phyloP scores from a whole-genome alignment of 2,888 invertebrate genomes.

The Podotricha telesiphe region DNA sequence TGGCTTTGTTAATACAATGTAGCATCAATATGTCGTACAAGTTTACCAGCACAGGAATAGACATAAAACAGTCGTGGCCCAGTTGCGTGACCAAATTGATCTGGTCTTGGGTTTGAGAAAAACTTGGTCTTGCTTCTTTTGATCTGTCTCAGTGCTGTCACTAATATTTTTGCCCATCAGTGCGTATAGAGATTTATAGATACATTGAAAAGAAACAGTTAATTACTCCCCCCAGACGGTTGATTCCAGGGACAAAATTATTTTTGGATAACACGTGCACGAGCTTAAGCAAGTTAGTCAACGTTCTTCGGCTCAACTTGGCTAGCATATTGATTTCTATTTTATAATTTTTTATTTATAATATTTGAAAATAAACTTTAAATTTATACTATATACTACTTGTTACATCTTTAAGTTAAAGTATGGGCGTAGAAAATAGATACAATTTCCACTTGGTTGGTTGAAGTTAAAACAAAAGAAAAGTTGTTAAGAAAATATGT shows the following conservation, averaged over 20 bases:
- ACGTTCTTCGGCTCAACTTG: slow-evolving; percentile 20
- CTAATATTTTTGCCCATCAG: slow-evolving; percentile 48
- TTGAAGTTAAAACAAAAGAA: slow-evolving; percentile 61
- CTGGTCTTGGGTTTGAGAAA: slow-evolving; percentile 60
- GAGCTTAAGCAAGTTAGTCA: slow-evolving; percentile 48
- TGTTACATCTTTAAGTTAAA: background rate
- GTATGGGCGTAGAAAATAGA: background rate
- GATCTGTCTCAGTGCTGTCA: slow-evolving; percentile 61
- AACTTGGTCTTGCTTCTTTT: slow-evolving; percentile 62
- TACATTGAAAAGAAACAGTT: slow-evolving; percentile 51
- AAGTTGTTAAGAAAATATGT: slow-evolving; percentile 70
- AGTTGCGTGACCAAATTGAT: slow-evolving; percentile 62
- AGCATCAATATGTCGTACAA: slow-evolving; percentile 67
- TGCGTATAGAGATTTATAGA: slow-evolving; percentile 49
- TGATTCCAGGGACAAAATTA: slow-evolving; percentile 60
- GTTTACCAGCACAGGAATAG: slow-evolving; percentile 68
- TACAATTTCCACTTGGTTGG: slow-evolving; percentile 49
- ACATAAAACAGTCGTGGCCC: slow-evolving; percentile 68
- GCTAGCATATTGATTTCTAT: background rate
- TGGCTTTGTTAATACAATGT: slow-evolving; percentile 67
- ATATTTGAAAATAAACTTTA: background rate
- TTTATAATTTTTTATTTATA: background rate
- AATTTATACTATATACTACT: background rate
- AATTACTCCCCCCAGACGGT: slow-evolving; percentile 52
- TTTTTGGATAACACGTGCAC: slow-evolving; percentile 65